Evolutionary conservation across 2,797 vertebrate genomes (phyloP), one percentile per base, ranked within the genome.

Genomic region (Premnoplex brunnescens): DNA sequence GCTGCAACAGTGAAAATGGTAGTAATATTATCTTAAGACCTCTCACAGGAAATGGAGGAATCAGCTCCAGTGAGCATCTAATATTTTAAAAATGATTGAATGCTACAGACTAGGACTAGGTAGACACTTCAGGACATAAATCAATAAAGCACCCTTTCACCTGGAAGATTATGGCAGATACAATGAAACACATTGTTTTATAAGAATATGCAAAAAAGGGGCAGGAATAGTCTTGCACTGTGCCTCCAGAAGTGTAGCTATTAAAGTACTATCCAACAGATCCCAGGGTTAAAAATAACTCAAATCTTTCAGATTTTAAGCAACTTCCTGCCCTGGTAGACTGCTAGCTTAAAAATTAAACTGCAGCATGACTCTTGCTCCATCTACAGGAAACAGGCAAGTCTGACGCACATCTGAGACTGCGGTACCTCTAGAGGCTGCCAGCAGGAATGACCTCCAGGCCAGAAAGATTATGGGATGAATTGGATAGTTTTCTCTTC

Each of bases 291-390:
- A 77, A 92, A 95, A 95, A 54, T 85, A 91, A 67, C 58, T 49
- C 8, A 10, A 7, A 51, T 83, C n/a, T 89, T 58, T 71, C 28
- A 39, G 26, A 14, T 81, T 58, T 87, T 71, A 64, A 80, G 67
- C n/a, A 82, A 23, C 52, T 77, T 85, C 83, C 17, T 89, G 37
- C 73, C 26, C 49, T 60, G 32, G 43, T 55, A 76, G 59, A 23
- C 36, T 66, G 41, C 44, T 60, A 62, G 77, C 26, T 39, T 67
- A 21, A 55, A 63, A 73, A 36, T 30, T 19, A 9, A 64, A 52
- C 60, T 86, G 85, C 52, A 58, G 74, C 9, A 20, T 81, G 88
- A 22, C 91, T 96, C 94, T 86, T 94, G 93, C 96, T 96, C 95
- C 96, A 96, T 69, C 96, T 97, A 41, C 83, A 91, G 96, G 96